phyloP scores from a whole-genome alignment of 2,797 vertebrate genomes.

The Schizothorax lantsangensis region DNA sequence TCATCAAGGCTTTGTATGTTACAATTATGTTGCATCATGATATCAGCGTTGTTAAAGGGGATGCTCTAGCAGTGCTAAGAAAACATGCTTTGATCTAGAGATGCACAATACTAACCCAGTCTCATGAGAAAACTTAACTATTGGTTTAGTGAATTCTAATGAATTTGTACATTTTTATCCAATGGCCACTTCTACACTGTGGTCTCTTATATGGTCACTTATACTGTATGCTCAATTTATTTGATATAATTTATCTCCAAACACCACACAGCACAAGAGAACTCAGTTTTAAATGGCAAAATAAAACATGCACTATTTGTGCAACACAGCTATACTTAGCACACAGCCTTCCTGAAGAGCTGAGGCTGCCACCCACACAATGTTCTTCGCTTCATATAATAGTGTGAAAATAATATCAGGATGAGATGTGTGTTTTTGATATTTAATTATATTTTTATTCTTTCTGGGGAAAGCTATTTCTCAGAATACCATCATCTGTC shows the following conservation, averaged over 20 bases:
- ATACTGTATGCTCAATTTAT: background rate
- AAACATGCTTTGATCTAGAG: background rate
- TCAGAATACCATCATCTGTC: constrained; percentile 49
- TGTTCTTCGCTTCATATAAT: constrained; percentile 39
- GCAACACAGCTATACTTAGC: constrained; percentile 55
- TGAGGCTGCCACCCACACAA: constrained; percentile 53
- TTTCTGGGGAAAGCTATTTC: constrained; percentile 37
- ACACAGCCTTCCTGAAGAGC: constrained; percentile 45
- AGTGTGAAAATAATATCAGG: constrained; percentile 57
- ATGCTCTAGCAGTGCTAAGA: background rate
- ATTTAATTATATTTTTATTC: constrained; percentile 55
- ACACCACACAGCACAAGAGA: background rate
- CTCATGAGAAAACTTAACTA: background rate
- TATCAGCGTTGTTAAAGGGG: constrained; percentile 21
- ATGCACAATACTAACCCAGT: background rate
- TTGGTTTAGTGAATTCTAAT: background rate
- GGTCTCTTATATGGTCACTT: background rate
- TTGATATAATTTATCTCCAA: background rate
- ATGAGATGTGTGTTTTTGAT: constrained; percentile 44
- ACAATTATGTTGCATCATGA: constrained; percentile 50
- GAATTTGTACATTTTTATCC: background rate
- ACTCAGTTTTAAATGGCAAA: constrained; percentile 20
- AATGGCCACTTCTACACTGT: background rate
- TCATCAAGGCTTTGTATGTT: constrained; percentile 46
- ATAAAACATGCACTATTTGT: constrained; percentile 35